Evolutionary conservation across 2,113 vertebrate species (phyloP).

Genomic region (Isichthys henryi): DNA sequence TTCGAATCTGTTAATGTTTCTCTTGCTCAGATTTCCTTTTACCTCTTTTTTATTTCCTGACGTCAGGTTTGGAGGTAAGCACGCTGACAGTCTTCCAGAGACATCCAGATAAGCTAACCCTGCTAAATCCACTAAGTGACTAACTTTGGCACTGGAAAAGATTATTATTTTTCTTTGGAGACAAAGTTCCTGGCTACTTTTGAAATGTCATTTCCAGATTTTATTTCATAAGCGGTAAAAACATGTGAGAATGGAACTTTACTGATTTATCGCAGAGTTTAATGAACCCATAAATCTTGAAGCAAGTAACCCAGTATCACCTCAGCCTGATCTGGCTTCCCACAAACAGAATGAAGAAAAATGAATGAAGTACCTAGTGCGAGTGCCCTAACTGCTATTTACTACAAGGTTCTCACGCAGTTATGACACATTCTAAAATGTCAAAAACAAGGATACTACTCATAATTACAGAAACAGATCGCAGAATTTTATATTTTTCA

Average conservation of each 20-base stretch:
- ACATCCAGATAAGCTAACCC: not conserved
- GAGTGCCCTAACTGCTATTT: not conserved
- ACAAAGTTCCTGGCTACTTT: constrained; percentile 33
- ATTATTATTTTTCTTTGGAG: constrained; percentile 30
- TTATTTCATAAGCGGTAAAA: not conserved
- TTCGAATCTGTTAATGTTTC: not conserved
- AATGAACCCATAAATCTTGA: not conserved
- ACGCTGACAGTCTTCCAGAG: constrained; percentile 7
- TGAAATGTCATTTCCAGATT: constrained; percentile 34
- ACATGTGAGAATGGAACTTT: not conserved
- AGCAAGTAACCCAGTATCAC: not conserved
- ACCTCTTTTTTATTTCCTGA: constrained; percentile 22
- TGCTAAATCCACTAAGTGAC: not conserved
- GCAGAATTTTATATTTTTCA: not conserved
- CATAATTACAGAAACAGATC: not conserved
- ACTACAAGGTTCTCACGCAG: not conserved
- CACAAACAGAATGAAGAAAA: not conserved
- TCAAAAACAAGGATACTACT: not conserved
- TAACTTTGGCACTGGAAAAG: not conserved
- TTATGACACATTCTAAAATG: not conserved
- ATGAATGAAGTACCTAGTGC: not conserved
- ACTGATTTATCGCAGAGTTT: not conserved
- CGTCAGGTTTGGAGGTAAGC: constrained; percentile 3
- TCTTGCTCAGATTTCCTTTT: not conserved
- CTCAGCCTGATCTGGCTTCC: not conserved